Percentiles rank a stretch among this genome's conserved stretches.
These are phyloP conservation scores for Drosophila anomalipes DNA, from an alignment of 2,888 invertebrate genomes.

Conservation along the genomic window DNA sequence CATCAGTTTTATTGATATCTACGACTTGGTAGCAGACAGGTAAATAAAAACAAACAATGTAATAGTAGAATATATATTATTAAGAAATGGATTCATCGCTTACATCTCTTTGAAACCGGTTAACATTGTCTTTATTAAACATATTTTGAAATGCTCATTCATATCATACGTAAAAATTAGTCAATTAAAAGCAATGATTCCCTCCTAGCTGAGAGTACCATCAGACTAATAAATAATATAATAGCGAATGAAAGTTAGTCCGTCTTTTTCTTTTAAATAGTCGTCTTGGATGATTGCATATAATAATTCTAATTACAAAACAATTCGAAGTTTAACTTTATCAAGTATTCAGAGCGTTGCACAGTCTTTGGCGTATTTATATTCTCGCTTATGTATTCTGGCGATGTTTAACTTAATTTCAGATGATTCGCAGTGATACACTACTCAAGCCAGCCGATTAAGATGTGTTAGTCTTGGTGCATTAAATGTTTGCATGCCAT, in stretches of 20 bases:
- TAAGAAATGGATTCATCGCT: background rate
- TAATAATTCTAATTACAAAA: background rate
- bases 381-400: background rate
- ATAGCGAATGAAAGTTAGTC: background rate
- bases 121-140: background rate
- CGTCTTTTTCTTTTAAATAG: background rate
- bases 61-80: background rate
- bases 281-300: background rate
- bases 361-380: background rate
- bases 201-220: background rate
- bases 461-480: background rate
- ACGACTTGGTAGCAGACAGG: background rate
- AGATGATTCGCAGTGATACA: slow-evolving; percentile 10
- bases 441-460: background rate
- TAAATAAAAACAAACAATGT: background rate
- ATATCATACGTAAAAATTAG: background rate
- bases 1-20: background rate
- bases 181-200: background rate
- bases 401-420: slow-evolving; percentile 8
- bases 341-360: background rate
- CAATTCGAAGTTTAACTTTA: background rate
- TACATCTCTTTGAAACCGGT: background rate
- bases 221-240: rapidly evolving
- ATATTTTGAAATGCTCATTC: background rate
- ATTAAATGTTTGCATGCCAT: slow-evolving; percentile 14